phyloP scores from a whole-genome alignment of 2,113 vertebrate species.

The Cyanistes caeruleus region DNA sequence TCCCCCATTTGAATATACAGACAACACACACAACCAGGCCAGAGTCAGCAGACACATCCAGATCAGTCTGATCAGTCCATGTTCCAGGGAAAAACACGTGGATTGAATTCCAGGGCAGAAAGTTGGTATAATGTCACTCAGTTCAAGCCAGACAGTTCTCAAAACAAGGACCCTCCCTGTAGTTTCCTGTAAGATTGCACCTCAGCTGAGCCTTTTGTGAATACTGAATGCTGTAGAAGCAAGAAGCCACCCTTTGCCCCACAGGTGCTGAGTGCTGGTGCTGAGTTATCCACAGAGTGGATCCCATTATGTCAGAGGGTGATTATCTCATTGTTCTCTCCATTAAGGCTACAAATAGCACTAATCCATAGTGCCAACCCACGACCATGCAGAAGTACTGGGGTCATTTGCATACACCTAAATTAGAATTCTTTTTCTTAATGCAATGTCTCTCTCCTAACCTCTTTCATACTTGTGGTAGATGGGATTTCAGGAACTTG shows the following conservation, averaged over 20 bases:
- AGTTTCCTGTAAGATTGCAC: background rate
- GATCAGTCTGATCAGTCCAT: background rate
- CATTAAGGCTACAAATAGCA: background rate
- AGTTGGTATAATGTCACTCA: background rate
- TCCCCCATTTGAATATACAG: background rate
- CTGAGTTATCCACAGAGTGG: background rate
- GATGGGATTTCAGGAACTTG: background rate
- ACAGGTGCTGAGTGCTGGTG: background rate
- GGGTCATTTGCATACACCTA: background rate
- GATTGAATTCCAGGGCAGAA: background rate
- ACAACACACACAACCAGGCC: background rate
- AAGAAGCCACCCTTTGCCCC: background rate
- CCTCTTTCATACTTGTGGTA: background rate
- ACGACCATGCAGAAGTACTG: background rate
- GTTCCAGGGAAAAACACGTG: background rate
- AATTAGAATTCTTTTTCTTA: background rate
- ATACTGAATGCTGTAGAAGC: background rate
- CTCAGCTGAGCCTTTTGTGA: background rate
- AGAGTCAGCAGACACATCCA: background rate
- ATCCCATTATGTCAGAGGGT: background rate
- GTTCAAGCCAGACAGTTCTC: background rate
- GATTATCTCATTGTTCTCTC: background rate
- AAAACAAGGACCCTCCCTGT: background rate
- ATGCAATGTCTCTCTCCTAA: background rate
- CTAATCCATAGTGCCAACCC: background rate